phyloP scores from a whole-genome alignment of 2,797 vertebrate genomes.

The Lepus townsendii region DNA sequence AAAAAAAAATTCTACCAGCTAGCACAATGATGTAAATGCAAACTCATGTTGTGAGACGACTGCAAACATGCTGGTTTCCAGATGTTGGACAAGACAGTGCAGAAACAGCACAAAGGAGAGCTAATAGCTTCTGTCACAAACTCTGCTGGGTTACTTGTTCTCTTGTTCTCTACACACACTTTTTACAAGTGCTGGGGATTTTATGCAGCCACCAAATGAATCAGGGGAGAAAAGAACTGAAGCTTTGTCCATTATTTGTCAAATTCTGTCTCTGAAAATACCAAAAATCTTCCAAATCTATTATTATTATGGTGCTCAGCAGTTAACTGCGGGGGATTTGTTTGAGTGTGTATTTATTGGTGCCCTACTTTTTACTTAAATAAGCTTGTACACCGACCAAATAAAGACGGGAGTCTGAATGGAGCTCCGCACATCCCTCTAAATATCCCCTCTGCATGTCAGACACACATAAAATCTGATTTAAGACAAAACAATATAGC shows the following conservation, averaged over 20 bases:
- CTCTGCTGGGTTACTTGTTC: conserved; percentile 90
- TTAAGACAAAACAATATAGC: conserved; percentile 39
- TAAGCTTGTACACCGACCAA: not conserved
- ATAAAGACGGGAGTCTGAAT: conserved; percentile 11
- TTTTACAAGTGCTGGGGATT: conserved; percentile 88
- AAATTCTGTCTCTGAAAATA: conserved; percentile 89
- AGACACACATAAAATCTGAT: conserved; percentile 66
- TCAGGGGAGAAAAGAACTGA: conserved; percentile 86
- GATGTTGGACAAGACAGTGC: conserved; percentile 94
- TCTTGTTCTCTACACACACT: conserved; percentile 53
- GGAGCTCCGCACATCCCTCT: not conserved
- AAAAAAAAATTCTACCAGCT: conserved; percentile 90
- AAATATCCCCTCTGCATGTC: not conserved
- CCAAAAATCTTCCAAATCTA: conserved; percentile 87
- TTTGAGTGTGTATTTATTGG: not conserved
- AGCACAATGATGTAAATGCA: conserved; percentile 96
- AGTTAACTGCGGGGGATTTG: not conserved
- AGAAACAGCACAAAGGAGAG: conserved; percentile 88
- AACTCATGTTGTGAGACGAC: conserved; percentile 93
- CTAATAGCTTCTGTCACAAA: conserved; percentile 91
- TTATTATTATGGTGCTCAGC: conserved; percentile 61
- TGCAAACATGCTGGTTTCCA: conserved; percentile 96
- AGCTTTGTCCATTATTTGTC: conserved; percentile 87
- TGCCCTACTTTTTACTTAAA: not conserved
- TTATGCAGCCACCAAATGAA: conserved; percentile 90